Percentiles rank a stretch among this genome's conserved stretches.
phyloP scores from a whole-genome alignment of 2,797 vertebrate genomes.

The Picus viridis region DNA sequence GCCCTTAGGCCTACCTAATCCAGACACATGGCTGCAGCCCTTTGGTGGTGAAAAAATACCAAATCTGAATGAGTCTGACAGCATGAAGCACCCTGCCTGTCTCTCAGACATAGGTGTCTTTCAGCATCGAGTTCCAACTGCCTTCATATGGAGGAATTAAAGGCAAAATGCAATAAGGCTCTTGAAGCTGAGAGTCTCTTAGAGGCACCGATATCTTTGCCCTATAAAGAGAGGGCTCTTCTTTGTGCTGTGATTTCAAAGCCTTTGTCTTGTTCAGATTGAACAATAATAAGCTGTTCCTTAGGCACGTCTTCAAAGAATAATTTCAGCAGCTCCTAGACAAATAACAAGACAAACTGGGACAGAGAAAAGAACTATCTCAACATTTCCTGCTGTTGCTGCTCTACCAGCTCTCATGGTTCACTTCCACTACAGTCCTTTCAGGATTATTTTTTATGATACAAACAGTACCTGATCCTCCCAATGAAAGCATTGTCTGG shows the following conservation, averaged over 20 bases:
- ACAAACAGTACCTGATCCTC: neutral
- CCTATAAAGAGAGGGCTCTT: neutral
- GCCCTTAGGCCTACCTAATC: neutral
- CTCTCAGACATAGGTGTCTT: neutral
- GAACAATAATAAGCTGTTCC: neutral
- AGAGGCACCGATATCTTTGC: neutral
- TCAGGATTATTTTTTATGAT: neutral
- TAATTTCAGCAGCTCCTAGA: neutral
- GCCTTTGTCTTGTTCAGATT: neutral
- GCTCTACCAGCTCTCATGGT: neutral
- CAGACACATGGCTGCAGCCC: neutral
- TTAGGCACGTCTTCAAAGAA: neutral
- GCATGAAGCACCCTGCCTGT: neutral
- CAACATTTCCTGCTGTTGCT: conserved; percentile 6
- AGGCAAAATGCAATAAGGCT: neutral
- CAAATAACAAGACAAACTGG: neutral
- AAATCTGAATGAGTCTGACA: neutral
- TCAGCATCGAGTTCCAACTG: neutral
- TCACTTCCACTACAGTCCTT: neutral
- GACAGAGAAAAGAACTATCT: neutral
- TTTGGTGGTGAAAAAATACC: neutral
- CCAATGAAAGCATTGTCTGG: neutral
- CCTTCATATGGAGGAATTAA: neutral
- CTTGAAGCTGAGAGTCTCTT: neutral
- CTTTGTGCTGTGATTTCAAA: neutral